Conservation (phyloP, 1,140 invertebrate genomes). For the Amphibalanus amphitrite region DNA sequence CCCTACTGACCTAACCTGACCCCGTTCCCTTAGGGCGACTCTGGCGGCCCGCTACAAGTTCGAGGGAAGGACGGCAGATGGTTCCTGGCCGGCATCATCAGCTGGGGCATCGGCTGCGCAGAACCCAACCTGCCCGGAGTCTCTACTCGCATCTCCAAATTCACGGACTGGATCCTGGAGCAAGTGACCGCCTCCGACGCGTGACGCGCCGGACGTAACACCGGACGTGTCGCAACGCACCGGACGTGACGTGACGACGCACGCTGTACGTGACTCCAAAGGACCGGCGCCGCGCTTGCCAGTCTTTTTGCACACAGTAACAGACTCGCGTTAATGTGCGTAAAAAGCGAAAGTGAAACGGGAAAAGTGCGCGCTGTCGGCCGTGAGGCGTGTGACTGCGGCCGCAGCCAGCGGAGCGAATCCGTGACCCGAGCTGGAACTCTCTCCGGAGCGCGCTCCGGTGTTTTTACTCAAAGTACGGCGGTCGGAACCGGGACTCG, state of each 20-base stretch:
- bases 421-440: no score
- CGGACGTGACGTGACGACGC: not conserved
- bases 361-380: not conserved
- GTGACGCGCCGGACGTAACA: not conserved
- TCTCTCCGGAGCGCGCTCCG: no score
- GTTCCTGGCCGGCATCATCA: conserved; percentile 85
- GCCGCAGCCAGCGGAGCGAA: no score
- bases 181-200: conserved; percentile 34
- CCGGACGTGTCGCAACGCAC: not conserved
- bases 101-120: conserved; percentile 90
- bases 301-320: not conserved
- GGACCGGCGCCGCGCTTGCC: no score
- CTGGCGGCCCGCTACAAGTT: conserved; percentile 78
- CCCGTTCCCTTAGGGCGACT: conserved; percentile 61
- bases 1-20: no score
- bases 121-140: conserved; percentile 82
- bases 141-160: conserved; percentile 84
- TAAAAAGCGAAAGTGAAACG: not conserved
- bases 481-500: no score
- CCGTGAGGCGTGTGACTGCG: no score
- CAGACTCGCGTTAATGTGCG: not conserved
- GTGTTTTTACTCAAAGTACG: no score
- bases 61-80: conserved; percentile 70
- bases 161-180: conserved; percentile 86
- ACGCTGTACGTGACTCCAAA: not conserved